phyloP scores from a whole-genome alignment of 2,888 invertebrate species.

The Sialis fuliginosa region DNA sequence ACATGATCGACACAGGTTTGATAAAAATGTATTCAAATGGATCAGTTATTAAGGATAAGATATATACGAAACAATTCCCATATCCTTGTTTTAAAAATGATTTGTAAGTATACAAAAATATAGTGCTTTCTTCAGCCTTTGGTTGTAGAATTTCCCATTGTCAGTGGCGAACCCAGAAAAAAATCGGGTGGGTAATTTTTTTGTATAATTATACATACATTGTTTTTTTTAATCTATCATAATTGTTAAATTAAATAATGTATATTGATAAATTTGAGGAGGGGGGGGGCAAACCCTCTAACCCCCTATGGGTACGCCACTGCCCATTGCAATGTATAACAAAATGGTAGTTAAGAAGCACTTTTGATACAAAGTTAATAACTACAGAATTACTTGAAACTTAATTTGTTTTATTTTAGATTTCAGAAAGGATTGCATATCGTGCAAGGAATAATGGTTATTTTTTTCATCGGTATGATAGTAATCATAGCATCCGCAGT shows the following conservation, averaged over 20 bases:
- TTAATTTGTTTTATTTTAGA: conserved; percentile 20
- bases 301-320: neutral
- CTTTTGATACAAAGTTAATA: neutral
- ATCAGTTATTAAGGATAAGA: conserved; percentile 10
- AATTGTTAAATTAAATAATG: too few relatives aligned
- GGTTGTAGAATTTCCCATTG: neutral
- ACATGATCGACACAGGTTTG: conserved; percentile 63
- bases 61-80: conserved; percentile 64
- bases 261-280: too few relatives aligned
- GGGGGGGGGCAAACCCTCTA: neutral
- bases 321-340: neutral
- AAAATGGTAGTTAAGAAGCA: neutral
- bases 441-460: conserved; percentile 44
- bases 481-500: conserved; percentile 44
- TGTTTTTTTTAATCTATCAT: too few relatives aligned
- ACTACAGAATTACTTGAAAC: neutral
- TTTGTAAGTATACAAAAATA: conserved; percentile 24
- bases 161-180: neutral
- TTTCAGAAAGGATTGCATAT: conserved; percentile 48
- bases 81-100: conserved; percentile 57
- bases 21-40: conserved; percentile 38
- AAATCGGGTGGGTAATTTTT: neutral
- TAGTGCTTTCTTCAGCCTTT: too few relatives aligned
- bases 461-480: conserved; percentile 46
- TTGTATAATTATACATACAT: neutral